Evolutionary conservation across 1,140 invertebrate genomes (phyloP).

Genomic region (Pseudomyrmex dendroicus): DNA sequence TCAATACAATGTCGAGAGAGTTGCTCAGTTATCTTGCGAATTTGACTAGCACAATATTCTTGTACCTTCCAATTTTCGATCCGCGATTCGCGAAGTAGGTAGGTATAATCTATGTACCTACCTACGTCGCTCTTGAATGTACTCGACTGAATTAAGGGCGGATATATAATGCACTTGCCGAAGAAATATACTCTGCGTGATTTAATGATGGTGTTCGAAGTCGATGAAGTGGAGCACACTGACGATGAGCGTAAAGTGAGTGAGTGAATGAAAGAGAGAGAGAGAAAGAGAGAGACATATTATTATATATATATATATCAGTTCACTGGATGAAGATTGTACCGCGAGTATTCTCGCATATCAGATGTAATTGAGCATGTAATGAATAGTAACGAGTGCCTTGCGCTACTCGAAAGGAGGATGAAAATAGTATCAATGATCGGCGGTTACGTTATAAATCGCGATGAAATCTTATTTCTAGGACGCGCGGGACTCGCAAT

Average conservation of each 20-base stretch:
- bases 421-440: slow-evolving; percentile 12
- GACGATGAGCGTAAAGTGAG: background rate
- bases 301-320: slow-evolving; percentile 22
- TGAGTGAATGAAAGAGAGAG: too few relatives aligned
- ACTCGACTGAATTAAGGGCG: slow-evolving; percentile 11
- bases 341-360: slow-evolving; percentile 32
- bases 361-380: slow-evolving; percentile 32
- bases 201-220: slow-evolving; percentile 44
- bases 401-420: background rate
- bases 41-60: background rate
- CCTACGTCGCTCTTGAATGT: background rate
- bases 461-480: background rate
- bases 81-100: background rate
- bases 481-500: background rate
- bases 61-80: slow-evolving; percentile 11
- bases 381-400: slow-evolving; percentile 18
- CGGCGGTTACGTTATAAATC: slow-evolving; percentile 7
- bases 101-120: too few relatives aligned
- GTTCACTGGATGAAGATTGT: slow-evolving; percentile 45
- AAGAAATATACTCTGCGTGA: slow-evolving; percentile 19
- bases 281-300: too few relatives aligned
- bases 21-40: slow-evolving; percentile 16
- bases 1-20: background rate
- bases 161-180: slow-evolving; percentile 33
- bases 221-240: slow-evolving; percentile 36